Evolutionary conservation across 2,113 vertebrate species (phyloP), one percentile per base, ranked within the genome.

Genomic region (Pampusana beccarii): DNA sequence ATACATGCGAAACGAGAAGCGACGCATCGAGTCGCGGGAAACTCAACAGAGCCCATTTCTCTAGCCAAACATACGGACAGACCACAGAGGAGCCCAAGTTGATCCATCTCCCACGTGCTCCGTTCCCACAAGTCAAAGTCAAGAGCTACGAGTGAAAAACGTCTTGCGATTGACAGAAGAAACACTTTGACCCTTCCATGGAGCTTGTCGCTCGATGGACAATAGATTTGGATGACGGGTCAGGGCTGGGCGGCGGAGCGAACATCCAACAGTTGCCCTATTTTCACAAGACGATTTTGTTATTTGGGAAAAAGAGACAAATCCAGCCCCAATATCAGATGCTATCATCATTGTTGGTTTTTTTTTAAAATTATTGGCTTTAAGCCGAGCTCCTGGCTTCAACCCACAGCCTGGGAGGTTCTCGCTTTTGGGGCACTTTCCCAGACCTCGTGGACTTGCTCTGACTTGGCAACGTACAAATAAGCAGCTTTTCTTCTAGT

Each of bases 121-220:
- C 26, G 5, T 5, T 81, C 65, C 8, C 38, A 44, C 14, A 58
- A 36, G 50, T 33, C 69, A 25, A 29, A 36, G 54, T 13, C 10
- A 48, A 56, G 18, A 53, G 33, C 24, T 16, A 4, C 33, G 28
- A 53, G 14, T 10, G 44, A n/a, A 56, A 46, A 80, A 38, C 8
- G 6, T 53, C 25, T 58, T 10, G 13, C 2, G 13, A 62, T 21
- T 0, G 0, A 51, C 44, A 42, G 34, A 11, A 58, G 21, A 79
- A 36, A 11, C 2, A 19, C 13, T 56, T 62, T 13, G 50, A 69
- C 16, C 48, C 33, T 16, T 51, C 36, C 6, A 6, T 65, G 51
- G 11, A 54, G 38, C n/a, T 60, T 13, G 14, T 21, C 0, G 0
- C n/a, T 53, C 8, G 0, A 34, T 0, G 6, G 46, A 50, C 23